Conservation (phyloP, 2,797 vertebrate genomes). For the Aldrovandia affinis region DNA sequence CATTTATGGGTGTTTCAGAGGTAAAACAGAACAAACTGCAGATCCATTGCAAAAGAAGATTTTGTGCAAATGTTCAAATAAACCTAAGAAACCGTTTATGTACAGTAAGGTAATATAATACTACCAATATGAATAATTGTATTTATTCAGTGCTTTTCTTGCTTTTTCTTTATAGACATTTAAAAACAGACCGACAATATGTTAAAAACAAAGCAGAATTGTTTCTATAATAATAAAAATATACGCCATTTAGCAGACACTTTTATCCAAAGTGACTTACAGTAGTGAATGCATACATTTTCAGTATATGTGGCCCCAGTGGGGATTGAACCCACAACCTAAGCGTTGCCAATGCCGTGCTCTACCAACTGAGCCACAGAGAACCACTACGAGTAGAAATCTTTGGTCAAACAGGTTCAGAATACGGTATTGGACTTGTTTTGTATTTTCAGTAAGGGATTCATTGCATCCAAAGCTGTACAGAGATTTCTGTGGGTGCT, state of each 20-base stretch:
- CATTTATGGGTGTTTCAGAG: neutral
- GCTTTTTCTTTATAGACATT: too few species aligned
- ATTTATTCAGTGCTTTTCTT: too few species aligned
- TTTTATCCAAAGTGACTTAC: too few species aligned
- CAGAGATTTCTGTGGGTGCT: neutral
- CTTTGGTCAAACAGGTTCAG: neutral
- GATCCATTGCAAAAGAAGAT: neutral
- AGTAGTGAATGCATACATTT: too few species aligned
- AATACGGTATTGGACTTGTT: neutral
- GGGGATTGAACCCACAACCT: too few species aligned
- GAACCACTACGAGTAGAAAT: neutral
- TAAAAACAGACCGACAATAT: too few species aligned
- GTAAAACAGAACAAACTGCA: neutral
- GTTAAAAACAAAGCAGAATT: neutral
- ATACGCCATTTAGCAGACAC: too few species aligned
- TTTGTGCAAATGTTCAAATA: neutral
- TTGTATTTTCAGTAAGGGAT: neutral
- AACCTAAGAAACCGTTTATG: neutral
- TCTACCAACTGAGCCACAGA: too few species aligned
- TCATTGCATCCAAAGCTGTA: neutral
- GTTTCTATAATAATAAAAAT: too few species aligned
- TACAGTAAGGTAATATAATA: neutral
- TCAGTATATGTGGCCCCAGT: too few species aligned
- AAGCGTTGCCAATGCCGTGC: too few species aligned
- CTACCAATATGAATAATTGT: too few species aligned